Percentiles rank a stretch among this genome's conserved stretches.
These are phyloP conservation scores for Mormyrus hasselquistii DNA, from an alignment of 2,797 vertebrate genomes.

Conservation along the genomic window DNA sequence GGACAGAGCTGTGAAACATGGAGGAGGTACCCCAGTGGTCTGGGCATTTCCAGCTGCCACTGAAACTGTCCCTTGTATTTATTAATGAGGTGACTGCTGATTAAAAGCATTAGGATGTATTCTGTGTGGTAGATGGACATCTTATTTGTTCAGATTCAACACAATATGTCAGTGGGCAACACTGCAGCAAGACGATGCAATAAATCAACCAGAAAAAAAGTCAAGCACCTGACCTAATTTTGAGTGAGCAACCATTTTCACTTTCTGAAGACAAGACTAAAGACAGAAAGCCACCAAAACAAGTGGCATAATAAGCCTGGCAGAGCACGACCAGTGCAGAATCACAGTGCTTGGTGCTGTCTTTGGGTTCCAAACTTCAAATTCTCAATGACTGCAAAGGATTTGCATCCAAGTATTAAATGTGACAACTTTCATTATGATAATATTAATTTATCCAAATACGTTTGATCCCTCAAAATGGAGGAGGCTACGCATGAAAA, in stretches of 20 bases:
- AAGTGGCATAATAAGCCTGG: not conserved
- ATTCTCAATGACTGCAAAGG: constrained; percentile 27
- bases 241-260: not conserved
- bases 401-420: constrained; percentile 30
- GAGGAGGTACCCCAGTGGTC: not conserved
- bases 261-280: not conserved
- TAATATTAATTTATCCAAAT: not conserved
- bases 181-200: not conserved
- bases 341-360: not conserved
- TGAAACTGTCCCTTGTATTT: not conserved
- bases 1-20: not conserved
- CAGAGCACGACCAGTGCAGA: not conserved
- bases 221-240: not conserved
- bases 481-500: not conserved
- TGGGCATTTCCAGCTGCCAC: not conserved
- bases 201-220: not conserved
- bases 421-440: not conserved
- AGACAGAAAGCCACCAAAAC: not conserved
- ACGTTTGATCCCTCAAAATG: not conserved
- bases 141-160: not conserved
- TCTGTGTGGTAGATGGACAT: not conserved
- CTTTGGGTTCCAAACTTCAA: constrained; percentile 16
- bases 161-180: not conserved
- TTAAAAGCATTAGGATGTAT: not conserved
- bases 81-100: not conserved